These are phyloP conservation scores for Collichthys lucidus DNA, from an alignment of 2,113 vertebrate species.

Conservation along the genomic window DNA sequence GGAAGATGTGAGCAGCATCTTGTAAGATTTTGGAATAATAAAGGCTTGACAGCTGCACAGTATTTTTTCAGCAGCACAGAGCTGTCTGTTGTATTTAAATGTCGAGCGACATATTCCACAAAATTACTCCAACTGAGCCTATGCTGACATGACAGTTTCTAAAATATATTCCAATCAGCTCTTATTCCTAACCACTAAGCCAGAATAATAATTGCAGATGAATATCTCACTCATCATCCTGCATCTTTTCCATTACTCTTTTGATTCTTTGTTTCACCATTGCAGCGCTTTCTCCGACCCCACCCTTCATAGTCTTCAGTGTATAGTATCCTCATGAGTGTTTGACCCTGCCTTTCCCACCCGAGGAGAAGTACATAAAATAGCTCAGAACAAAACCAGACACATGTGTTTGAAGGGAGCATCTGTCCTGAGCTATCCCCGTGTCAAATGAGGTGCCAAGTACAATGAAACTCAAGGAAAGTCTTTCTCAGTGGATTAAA, in stretches of 20 bases:
- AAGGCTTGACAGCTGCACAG: slow-evolving; percentile 7
- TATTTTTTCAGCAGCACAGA: slow-evolving; percentile 27
- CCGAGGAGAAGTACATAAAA: slow-evolving; percentile 40
- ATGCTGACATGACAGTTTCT: slow-evolving; percentile 4
- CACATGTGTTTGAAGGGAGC: slow-evolving; percentile 62
- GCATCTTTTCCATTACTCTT: slow-evolving; percentile 20
- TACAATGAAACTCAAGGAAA: slow-evolving; percentile 47
- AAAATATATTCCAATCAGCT: slow-evolving; percentile 22
- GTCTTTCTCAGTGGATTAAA: slow-evolving; percentile 30
- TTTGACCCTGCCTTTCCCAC: slow-evolving; percentile 46
- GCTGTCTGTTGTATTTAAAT: neutral
- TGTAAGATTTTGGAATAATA: slow-evolving; percentile 3
- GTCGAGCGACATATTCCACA: neutral
- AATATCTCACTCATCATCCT: slow-evolving; percentile 3
- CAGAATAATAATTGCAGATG: slow-evolving; percentile 18
- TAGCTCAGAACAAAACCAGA: slow-evolving; percentile 37
- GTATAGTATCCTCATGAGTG: slow-evolving; percentile 34
- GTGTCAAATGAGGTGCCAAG: slow-evolving; percentile 64
- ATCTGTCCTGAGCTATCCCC: slow-evolving; percentile 56
- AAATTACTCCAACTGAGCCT: neutral
- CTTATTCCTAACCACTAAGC: slow-evolving; percentile 31
- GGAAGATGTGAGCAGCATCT: neutral
- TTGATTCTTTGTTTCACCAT: slow-evolving; percentile 37
- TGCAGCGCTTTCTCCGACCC: slow-evolving; percentile 22
- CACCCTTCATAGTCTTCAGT: slow-evolving; percentile 23